These are phyloP conservation scores for Platerodrilus igneus DNA, from an alignment of 2,888 invertebrate species.

Conservation along the genomic window DNA sequence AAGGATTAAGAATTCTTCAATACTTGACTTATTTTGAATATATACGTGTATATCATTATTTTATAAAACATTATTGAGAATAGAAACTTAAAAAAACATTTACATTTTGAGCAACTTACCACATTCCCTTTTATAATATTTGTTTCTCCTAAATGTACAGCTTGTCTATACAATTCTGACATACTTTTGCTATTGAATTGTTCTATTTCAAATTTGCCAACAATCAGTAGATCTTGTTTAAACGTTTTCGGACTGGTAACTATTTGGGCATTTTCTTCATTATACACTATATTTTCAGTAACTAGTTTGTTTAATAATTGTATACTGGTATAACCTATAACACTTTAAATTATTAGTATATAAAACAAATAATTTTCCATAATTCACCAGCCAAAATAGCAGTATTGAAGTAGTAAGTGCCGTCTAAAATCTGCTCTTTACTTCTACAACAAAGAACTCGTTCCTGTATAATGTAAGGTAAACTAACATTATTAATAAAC, in stretches of 20 bases:
- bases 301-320: slow-evolving; percentile 36
- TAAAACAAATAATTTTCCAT: slow-evolving; percentile 8
- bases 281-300: slow-evolving; percentile 39
- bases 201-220: slow-evolving; percentile 31
- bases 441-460: slow-evolving; percentile 31
- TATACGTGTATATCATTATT: too few relatives aligned
- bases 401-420: slow-evolving; percentile 35
- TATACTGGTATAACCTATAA: slow-evolving; percentile 35
- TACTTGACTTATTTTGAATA: too few relatives aligned
- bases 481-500: slow-evolving; percentile 35
- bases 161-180: slow-evolving; percentile 11
- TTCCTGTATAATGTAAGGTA: slow-evolving; percentile 34
- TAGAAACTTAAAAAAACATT: too few relatives aligned
- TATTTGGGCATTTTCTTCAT: slow-evolving; percentile 34
- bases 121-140: slow-evolving; percentile 20
- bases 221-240: slow-evolving; percentile 30
- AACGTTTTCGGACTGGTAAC: slow-evolving; percentile 39
- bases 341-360: slow-evolving; percentile 7
- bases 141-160: slow-evolving; percentile 15
- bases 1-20: too few relatives aligned
- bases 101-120: slow-evolving; percentile 14
- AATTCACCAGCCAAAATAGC: slow-evolving; percentile 33
- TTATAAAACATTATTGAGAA: too few relatives aligned
- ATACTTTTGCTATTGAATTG: slow-evolving; percentile 19
- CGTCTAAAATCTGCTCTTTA: slow-evolving; percentile 34